Base-by-base conservation (phyloP, 2,797 vertebrate species). In the Micromesistius poutassou region DNA sequence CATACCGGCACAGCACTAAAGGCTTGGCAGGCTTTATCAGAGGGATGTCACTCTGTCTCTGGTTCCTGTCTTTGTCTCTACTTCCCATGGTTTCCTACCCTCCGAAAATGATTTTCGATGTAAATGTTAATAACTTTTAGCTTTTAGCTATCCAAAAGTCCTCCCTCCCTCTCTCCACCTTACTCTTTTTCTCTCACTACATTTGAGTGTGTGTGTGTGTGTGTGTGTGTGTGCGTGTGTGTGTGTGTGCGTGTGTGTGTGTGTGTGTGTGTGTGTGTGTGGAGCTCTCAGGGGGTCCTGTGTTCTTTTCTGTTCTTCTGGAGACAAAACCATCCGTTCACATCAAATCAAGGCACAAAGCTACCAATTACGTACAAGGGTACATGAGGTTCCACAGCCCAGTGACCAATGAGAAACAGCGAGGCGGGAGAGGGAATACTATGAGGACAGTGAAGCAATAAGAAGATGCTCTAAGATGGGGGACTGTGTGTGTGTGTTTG, bases 331-430 rank as follows among this genome's bases (percentile, higher is more conserved):
- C 80, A 83, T 86, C 79, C 82, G 87, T 87, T 90, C 87, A 87
- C 91, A 89, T 91, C 89, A 90, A 89, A 91, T 92, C 90, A 91
- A 91, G 88, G 79, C 87, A 82, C 81, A 79, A 79, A 86, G 89
- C 89, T 83, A 79, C 83, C 82, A 87, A 87, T 88, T 90, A 91
- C 25, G 30, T 14, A 13, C 30, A 10, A 30, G n/a, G 25, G 7
- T 19, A 50, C 46, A 50, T 50, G 19, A 50, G 46, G 46, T 50
- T 19, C 46, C 46, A 22, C 46, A 50, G 46, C 46, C 46, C 46
- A 50, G 16, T 50, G 46, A 50, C 46, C 46, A 50, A 50, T 50
- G 46, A 50, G 46, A 50, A 50, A 50, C 46, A 50, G 46, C 19
- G 16, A 50, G 46, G 46, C 46, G 19, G 46, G 46, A 62, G 22